Percentiles rank a stretch among this genome's conserved stretches.
Conservation (phyloP, 2,113 vertebrate species). For the Chaenogobius annularis region DNA sequence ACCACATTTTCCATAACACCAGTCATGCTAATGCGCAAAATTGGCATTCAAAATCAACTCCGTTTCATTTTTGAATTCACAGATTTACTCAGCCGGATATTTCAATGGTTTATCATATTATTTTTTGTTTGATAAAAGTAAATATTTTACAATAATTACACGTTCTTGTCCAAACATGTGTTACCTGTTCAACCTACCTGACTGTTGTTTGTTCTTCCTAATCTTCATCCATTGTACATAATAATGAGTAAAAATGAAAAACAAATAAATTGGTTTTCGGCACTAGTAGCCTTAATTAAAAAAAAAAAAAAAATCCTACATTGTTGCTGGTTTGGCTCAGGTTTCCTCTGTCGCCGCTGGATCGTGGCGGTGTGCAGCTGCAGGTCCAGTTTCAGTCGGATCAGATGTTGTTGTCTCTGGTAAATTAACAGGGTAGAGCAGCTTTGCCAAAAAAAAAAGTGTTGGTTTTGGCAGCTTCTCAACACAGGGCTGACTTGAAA, state of each 20-base stretch:
- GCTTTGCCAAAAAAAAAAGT: slow-evolving; percentile 23
- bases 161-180: background rate
- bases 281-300: too few species aligned
- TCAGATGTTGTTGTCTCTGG: slow-evolving; percentile 32
- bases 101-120: background rate
- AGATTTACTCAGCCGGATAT: background rate
- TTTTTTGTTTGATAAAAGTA: background rate
- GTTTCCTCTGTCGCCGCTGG: slow-evolving; percentile 4
- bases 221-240: too few species aligned
- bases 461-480: slow-evolving; percentile 63
- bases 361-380: slow-evolving; percentile 42
- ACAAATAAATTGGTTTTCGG: too few species aligned
- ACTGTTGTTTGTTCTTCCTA: background rate
- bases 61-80: background rate
- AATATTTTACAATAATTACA: background rate
- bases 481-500: background rate
- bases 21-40: background rate
- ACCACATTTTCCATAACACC: background rate
- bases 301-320: too few species aligned
- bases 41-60: background rate
- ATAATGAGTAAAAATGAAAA: background rate
- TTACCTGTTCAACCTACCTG: background rate
- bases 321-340: too few species aligned
- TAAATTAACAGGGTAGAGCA: slow-evolving; percentile 53
- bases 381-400: background rate